phyloP scores from a whole-genome alignment of 2,113 vertebrate species.

The Nothocercus nigrocapillus region DNA sequence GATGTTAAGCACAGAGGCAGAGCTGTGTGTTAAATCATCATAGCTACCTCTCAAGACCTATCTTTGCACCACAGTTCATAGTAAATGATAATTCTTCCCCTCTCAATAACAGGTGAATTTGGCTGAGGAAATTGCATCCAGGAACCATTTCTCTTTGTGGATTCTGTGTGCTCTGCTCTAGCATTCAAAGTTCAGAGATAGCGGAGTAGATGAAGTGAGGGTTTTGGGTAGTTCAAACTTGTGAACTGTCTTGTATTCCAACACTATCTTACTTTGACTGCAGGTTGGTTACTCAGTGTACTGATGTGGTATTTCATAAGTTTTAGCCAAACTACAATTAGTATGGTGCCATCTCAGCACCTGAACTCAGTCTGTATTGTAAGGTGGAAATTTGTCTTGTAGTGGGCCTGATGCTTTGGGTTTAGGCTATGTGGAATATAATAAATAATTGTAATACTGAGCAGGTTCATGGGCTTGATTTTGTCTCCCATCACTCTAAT shows the following conservation, averaged over 20 bases:
- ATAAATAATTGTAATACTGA: background rate
- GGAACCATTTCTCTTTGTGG: background rate
- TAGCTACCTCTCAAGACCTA: background rate
- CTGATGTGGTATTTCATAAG: background rate
- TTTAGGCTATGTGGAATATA: background rate
- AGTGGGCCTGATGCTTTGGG: background rate
- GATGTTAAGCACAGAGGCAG: background rate
- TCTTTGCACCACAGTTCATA: background rate
- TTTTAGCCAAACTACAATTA: background rate
- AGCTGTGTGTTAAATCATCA: accelerated
- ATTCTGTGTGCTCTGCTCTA: background rate
- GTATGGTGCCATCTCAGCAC: background rate
- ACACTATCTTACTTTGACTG: background rate
- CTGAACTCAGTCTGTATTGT: background rate
- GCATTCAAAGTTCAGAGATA: background rate
- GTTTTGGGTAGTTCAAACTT: background rate
- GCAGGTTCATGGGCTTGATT: background rate
- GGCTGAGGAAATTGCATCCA: background rate
- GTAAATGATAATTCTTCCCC: background rate
- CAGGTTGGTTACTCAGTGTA: background rate
- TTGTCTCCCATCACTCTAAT: background rate
- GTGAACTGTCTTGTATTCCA: background rate
- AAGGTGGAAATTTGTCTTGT: background rate
- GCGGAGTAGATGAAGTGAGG: background rate
- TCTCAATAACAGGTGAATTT: background rate